Base-by-base conservation (phyloP, 1,140 invertebrate species). In the Bemisia tabaci region DNA sequence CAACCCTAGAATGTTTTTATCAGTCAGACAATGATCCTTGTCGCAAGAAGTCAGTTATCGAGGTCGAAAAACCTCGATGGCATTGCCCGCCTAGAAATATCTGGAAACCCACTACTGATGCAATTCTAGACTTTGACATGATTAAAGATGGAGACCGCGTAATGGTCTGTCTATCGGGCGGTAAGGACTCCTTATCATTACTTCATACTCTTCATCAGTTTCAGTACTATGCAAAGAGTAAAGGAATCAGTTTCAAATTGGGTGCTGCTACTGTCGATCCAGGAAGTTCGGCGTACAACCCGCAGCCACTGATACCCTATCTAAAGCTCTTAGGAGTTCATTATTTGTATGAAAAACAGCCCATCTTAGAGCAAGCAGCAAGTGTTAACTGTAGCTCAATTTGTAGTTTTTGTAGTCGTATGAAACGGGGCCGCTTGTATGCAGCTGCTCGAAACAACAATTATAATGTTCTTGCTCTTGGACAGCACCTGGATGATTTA, bases 401-500 rank as follows among this genome's bases (percentile, higher is more conserved):
- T 62, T 89, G 87, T 72, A 87, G 84, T 70, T 86, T 86, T 69
- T 87, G 85, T 75, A 85, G 83, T 69, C 65, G 70, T 12, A 81
- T 86, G 75, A 87, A 87, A 66, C 80, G 89, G 24, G 84, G 88
- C 0, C 81, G 87, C 65, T 81, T 93, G 60, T 94, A 92, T 76
- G 79, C 83, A 0, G 81, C 86, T 33, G 91, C 91, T 0, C 82
- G 87, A 67, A 79, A 82, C 66, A 84, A 91, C 71, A 83, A 84
- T 1, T 96, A 91, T 78, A 92, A 93, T 74, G 91, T 94, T 1
- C 77, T 94, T 1, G 91, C 90, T 0, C 76, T 95, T 2, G 92
- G 91, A 2, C 92, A 95, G 75, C 88, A 91, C 75, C 79, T 95
- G 22, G 92, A 95, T 78, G 90, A 92, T 77, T 78, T 94, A 0